These are phyloP conservation scores for Enteromius paludinosus DNA, from an alignment of 2,797 vertebrate species.

Conservation along the genomic window DNA sequence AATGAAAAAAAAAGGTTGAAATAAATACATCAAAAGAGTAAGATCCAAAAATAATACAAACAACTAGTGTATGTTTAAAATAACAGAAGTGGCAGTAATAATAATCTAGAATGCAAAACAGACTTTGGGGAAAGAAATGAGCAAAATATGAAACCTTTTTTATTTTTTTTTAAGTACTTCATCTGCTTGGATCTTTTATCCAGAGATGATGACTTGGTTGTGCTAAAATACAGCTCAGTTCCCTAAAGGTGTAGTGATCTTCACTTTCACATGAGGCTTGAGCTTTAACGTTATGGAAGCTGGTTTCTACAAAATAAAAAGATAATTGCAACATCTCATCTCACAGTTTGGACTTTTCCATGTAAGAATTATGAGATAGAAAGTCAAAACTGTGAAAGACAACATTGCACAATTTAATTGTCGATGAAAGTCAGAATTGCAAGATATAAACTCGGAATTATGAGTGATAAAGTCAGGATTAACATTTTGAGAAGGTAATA, in stretches of 20 bases:
- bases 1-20: conserved; percentile 62
- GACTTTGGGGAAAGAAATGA: conserved; percentile 30
- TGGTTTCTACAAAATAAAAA: not conserved
- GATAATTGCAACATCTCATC: not conserved
- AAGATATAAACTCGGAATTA: too few relatives aligned
- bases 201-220: conserved; percentile 3
- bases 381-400: not conserved
- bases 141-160: conserved; percentile 13
- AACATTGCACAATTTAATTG: not conserved
- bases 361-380: not conserved
- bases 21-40: conserved; percentile 68
- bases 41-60: conserved; percentile 13
- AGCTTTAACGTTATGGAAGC: not conserved
- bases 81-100: conserved; percentile 42
- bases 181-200: not conserved
- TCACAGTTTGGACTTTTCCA: not conserved
- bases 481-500: too few relatives aligned
- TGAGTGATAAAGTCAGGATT: too few relatives aligned
- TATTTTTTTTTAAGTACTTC: conserved; percentile 5
- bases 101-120: conserved; percentile 33
- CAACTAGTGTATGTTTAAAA: conserved; percentile 33
- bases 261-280: not conserved
- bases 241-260: not conserved
- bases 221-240: conserved; percentile 5
- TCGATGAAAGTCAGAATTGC: not conserved